Conservation (phyloP, 2,797 vertebrate species). For the Momotus momota region DNA sequence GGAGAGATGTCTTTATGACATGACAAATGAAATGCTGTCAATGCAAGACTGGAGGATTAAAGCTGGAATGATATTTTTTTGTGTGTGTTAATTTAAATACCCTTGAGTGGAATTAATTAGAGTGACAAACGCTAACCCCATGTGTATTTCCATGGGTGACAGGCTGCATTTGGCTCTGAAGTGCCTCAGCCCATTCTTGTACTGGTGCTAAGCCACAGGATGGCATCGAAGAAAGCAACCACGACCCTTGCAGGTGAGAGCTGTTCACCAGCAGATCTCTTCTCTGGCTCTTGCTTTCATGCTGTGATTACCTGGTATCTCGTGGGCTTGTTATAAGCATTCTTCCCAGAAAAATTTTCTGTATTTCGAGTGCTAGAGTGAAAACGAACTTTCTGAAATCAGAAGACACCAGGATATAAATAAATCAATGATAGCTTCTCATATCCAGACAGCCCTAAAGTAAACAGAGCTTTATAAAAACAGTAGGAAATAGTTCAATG, state of each 20-base stretch:
- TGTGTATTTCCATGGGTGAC: neutral
- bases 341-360: slow-evolving; percentile 87
- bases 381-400: slow-evolving; percentile 87
- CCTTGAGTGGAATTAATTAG: neutral
- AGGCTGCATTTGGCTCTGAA: neutral
- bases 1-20: neutral
- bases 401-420: slow-evolving; percentile 17
- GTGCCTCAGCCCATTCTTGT: neutral
- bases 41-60: neutral
- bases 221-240: neutral
- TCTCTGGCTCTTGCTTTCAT: neutral
- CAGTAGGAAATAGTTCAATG: neutral
- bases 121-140: neutral
- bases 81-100: neutral
- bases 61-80: neutral
- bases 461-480: neutral
- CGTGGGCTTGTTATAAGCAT: slow-evolving; percentile 90
- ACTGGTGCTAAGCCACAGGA: neutral
- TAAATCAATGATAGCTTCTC: neutral
- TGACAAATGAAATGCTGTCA: neutral
- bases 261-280: neutral
- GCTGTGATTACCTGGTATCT: slow-evolving; percentile 89
- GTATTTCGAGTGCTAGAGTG: slow-evolving; percentile 82
- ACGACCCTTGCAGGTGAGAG: neutral
- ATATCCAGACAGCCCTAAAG: neutral